Conservation (phyloP, 2,888 invertebrate species). For the Dioctria linearis region DNA sequence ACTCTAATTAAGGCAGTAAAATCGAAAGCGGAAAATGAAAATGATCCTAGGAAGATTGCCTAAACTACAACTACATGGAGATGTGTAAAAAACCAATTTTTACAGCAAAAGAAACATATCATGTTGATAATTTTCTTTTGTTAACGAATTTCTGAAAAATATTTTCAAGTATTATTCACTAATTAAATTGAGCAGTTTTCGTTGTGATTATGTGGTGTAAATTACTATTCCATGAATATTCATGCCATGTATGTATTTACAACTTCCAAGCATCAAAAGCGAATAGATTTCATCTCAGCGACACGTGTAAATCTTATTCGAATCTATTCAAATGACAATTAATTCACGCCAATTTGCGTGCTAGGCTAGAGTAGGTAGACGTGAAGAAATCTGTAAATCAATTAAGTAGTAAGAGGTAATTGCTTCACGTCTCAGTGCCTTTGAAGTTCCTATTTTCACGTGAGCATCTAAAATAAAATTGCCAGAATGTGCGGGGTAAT, state of each 20-base stretch:
- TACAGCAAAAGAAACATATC: too few relatives aligned
- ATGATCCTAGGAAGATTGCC: too few relatives aligned
- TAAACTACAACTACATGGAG: too few relatives aligned
- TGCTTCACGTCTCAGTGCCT: slow-evolving; percentile 30
- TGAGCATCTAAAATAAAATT: slow-evolving; percentile 14
- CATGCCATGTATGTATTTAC: neutral
- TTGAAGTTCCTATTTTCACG: slow-evolving; percentile 21
- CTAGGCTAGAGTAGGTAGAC: neutral
- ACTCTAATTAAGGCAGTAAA: too few relatives aligned
- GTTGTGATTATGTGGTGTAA: neutral
- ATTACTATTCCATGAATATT: neutral
- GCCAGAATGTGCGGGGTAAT: slow-evolving; percentile 2
- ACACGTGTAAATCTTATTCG: neutral
- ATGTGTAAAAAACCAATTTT: too few relatives aligned
- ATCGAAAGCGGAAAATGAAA: too few relatives aligned
- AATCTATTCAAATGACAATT: too few relatives aligned
- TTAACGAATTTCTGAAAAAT: too few relatives aligned
- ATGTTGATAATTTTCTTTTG: too few relatives aligned
- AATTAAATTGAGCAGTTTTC: neutral
- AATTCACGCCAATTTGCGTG: slow-evolving; percentile 15
- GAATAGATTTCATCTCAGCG: neutral
- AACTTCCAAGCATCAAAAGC: neutral
- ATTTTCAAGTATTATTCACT: too few relatives aligned
- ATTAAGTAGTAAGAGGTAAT: slow-evolving; percentile 46
- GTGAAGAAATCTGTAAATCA: slow-evolving; percentile 44